Conservation (phyloP, 1,140 invertebrate genomes). For the Contarinia nasturtii region DNA sequence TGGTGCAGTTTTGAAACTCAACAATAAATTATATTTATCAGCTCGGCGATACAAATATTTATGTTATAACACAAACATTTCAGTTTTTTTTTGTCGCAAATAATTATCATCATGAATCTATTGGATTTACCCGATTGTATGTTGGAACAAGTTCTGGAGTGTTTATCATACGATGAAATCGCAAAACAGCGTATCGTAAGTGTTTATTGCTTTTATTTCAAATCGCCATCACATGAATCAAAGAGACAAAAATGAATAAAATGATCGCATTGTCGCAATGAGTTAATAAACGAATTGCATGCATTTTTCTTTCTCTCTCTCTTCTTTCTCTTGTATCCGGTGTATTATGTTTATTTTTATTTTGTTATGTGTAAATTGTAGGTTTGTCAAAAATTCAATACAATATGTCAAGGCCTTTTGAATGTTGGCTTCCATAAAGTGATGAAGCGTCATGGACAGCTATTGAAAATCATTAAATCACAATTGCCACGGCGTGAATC, state of each 20-base stretch:
- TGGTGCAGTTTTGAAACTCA: no score
- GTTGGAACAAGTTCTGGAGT: conserved; percentile 58
- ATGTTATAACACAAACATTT: no score
- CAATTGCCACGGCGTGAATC: conserved; percentile 75
- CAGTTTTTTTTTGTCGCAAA: neutral
- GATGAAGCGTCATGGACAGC: conserved; percentile 53
- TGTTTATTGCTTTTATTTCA: conserved; percentile 16
- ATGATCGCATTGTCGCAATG: conserved; percentile 2
- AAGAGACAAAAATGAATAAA: conserved; percentile 1
- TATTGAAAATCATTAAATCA: conserved; percentile 57
- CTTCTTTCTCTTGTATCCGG: conserved; percentile 3
- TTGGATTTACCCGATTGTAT: conserved; percentile 52
- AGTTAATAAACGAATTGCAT: neutral
- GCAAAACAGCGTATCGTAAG: conserved; percentile 60
- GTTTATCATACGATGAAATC: conserved; percentile 62
- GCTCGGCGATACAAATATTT: no score
- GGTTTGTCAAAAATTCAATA: conserved; percentile 68
- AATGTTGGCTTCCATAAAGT: conserved; percentile 66
- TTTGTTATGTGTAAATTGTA: conserved; percentile 19
- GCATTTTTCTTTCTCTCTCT: neutral
- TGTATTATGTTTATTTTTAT: conserved; percentile 5
- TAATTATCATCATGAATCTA: conserved; percentile 25
- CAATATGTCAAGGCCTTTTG: conserved; percentile 48
- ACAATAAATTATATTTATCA: no score
- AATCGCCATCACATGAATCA: conserved; percentile 4